These are phyloP conservation scores for Drosophila mimetica DNA, from an alignment of 2,888 invertebrate species.

Conservation along the genomic window DNA sequence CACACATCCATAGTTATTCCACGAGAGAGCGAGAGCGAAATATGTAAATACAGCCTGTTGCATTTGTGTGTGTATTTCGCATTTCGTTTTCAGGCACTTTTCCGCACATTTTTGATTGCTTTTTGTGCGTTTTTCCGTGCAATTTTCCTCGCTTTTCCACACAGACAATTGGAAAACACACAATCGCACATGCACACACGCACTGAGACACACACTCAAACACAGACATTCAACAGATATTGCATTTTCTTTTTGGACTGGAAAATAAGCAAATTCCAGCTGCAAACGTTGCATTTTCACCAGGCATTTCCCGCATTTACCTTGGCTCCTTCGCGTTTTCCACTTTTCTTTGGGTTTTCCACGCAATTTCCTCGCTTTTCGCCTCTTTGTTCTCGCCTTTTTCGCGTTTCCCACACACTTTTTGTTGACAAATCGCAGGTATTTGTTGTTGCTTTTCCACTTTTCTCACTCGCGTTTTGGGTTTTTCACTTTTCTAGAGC, in stretches of 20 bases:
- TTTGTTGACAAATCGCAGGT: constrained; percentile 30
- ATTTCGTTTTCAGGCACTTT: constrained; percentile 50
- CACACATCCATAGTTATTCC: constrained; percentile 8
- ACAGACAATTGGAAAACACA: constrained; percentile 69
- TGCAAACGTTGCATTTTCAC: constrained; percentile 53
- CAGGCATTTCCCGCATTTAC: constrained; percentile 22
- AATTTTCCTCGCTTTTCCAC: constrained; percentile 38
- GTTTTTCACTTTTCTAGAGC: not conserved
- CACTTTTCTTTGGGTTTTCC: constrained; percentile 1
- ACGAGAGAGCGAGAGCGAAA: constrained; percentile 23
- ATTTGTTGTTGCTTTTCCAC: constrained; percentile 5
- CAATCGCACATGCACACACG: constrained; percentile 25
- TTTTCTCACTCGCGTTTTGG: constrained; percentile 8
- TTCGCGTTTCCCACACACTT: constrained; percentile 42
- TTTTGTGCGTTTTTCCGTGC: constrained; percentile 38
- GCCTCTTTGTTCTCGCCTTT: constrained; percentile 43
- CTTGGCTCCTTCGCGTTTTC: constrained; percentile 13
- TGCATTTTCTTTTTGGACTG: constrained; percentile 60
- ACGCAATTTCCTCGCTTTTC: constrained; percentile 21
- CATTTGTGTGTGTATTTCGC: constrained; percentile 34
- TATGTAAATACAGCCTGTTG: constrained; percentile 49
- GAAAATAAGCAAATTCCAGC: constrained; percentile 58
- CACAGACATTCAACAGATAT: constrained; percentile 35
- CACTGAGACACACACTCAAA: constrained; percentile 1
- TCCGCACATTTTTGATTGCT: constrained; percentile 47